These are phyloP conservation scores for Drosophila mimica DNA, from an alignment of 2,888 invertebrate species.

Conservation along the genomic window DNA sequence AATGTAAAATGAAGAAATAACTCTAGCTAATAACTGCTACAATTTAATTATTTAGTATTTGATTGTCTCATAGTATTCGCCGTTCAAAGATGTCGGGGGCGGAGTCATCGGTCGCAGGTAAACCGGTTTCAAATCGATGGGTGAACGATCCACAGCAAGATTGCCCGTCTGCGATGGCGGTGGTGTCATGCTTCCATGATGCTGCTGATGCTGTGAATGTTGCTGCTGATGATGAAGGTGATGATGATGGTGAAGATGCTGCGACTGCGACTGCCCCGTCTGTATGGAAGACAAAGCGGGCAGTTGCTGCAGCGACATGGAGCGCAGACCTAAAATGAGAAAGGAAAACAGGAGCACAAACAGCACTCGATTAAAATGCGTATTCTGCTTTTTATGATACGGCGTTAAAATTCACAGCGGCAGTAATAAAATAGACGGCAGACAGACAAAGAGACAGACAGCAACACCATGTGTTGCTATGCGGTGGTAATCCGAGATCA, in stretches of 20 bases:
- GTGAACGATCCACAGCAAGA: slow-evolving; percentile 65
- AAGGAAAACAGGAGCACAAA: slow-evolving; percentile 11
- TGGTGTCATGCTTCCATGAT: slow-evolving; percentile 74
- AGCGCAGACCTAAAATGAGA: slow-evolving; percentile 78
- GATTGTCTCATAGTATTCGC: slow-evolving; percentile 79
- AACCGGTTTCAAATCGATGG: slow-evolving; percentile 83
- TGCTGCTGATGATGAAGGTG: slow-evolving; percentile 34
- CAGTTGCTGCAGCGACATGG: slow-evolving; percentile 82
- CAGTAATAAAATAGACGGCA: slow-evolving; percentile 48
- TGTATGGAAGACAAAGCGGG: slow-evolving; percentile 64
- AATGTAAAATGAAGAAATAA: slow-evolving; percentile 35
- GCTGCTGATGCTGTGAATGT: slow-evolving; percentile 51
- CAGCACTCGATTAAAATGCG: slow-evolving; percentile 57
- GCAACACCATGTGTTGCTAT: slow-evolving; percentile 53
- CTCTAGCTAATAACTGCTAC: not conserved
- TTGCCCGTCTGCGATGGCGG: slow-evolving; percentile 75
- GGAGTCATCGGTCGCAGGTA: slow-evolving; percentile 82
- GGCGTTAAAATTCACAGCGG: slow-evolving; percentile 71
- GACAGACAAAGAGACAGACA: slow-evolving; percentile 9
- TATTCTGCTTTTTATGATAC: slow-evolving; percentile 56
- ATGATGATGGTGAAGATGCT: slow-evolving; percentile 59
- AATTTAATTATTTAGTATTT: slow-evolving; percentile 77
- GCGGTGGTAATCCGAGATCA: slow-evolving; percentile 57
- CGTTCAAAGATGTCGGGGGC: slow-evolving; percentile 70
- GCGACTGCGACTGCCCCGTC: slow-evolving; percentile 47